phyloP scores from a whole-genome alignment of 2,888 invertebrate species.

The Pammene fasciana region DNA sequence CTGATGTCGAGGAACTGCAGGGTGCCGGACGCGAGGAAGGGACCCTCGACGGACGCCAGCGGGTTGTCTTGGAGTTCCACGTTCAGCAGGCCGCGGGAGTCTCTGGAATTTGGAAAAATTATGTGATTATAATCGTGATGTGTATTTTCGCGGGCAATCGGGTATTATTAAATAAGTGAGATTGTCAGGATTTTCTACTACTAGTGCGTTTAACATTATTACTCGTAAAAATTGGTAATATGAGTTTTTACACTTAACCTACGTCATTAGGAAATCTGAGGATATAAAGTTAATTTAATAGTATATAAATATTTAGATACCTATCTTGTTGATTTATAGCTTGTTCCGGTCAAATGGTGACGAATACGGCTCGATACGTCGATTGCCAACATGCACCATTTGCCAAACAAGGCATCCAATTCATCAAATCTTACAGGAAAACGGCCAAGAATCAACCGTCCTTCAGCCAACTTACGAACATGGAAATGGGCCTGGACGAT shows the following conservation, averaged over 20 bases:
- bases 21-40: slow-evolving; percentile 86
- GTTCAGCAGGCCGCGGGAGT: slow-evolving; percentile 86
- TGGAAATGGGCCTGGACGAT: slow-evolving; percentile 54
- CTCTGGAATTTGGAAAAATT: slow-evolving; percentile 73
- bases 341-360: too few relatives aligned
- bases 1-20: slow-evolving; percentile 87
- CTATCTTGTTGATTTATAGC: too few relatives aligned
- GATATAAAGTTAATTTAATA: too few relatives aligned
- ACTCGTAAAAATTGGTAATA: too few relatives aligned
- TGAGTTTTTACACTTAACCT: too few relatives aligned
- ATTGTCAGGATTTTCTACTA: neutral
- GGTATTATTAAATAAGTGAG: neutral
- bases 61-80: slow-evolving; percentile 88
- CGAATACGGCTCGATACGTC: too few relatives aligned
- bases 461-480: slow-evolving; percentile 37
- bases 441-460: slow-evolving; percentile 2
- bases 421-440: slow-evolving; percentile 4
- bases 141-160: neutral
- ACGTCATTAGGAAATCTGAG: too few relatives aligned
- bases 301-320: too few relatives aligned
- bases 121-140: neutral
- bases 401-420: neutral
- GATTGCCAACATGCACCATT: too few relatives aligned
- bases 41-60: slow-evolving; percentile 83
- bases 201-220: too few relatives aligned